Base-by-base conservation (phyloP, 1,140 invertebrate species). In the Nasonia longicornis region DNA sequence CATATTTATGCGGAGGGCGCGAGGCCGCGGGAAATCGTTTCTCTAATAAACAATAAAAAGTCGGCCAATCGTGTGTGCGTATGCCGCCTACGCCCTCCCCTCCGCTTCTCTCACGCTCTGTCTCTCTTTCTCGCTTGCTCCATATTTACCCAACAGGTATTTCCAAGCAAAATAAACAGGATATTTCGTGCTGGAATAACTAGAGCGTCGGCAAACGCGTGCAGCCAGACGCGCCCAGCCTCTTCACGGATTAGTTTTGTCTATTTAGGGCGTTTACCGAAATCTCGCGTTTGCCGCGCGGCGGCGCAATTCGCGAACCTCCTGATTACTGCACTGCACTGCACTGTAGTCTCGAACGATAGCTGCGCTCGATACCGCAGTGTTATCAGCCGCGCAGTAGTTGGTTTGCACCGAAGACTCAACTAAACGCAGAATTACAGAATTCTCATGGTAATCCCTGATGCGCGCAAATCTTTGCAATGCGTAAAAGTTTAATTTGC, bases 11-110 rank as follows among this genome's bases (percentile, higher is more conserved):
- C 82, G 80, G 31, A 22, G 66, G 1, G 4, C 8, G 70, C 67
- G 76, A 35, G 26, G 74, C 48, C 73, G 64, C 79, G 83, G 85
- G 48, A 85, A 86, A 87, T 86, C 84, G 84, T 84, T 75, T 77
- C 70, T 63, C 73, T 85, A 78, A 86, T 58, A 58, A 86, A 86
- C 84, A 86, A 86, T 86, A 85, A 87, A 86, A 88, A 85, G 70
- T 80, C 80, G 77, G 80, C 42, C 80, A 78, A 76, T 78, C 78
- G 82, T 67, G 69, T 38, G 77, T 14, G 16, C 16, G 48, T 52
- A 52, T 52, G 16, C 16, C 38, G 38, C 38, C 38, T 42, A 42
- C 7, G 7, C 38, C 4, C 6, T 10, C 7, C 7, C 38, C 38
- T 42, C 6, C 7, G 0, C 8, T 8, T 42, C 8, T 26, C 26